phyloP scores from a whole-genome alignment of 2,797 vertebrate species.

The Schizothorax lantsangensis region DNA sequence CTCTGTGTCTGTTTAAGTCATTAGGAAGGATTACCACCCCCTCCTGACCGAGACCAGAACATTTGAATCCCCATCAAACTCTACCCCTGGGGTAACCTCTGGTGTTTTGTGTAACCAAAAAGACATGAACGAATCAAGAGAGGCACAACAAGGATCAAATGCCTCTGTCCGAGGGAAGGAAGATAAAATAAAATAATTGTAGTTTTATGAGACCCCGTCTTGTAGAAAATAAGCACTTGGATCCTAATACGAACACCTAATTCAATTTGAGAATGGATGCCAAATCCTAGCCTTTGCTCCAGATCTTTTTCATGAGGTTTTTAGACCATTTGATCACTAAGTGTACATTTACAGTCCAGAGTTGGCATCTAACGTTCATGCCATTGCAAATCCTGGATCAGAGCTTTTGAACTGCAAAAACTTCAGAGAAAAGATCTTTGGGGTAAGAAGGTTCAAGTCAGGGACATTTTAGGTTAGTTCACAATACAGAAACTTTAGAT shows the following conservation, averaged over 20 bases:
- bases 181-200: background rate
- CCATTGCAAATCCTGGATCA: slow-evolving; percentile 22
- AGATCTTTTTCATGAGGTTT: slow-evolving; percentile 28
- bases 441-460: background rate
- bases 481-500: background rate
- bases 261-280: background rate
- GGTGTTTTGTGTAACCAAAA: slow-evolving; percentile 38
- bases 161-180: background rate
- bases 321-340: background rate
- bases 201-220: background rate
- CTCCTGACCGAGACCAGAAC: background rate
- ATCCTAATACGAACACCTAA: slow-evolving; percentile 13
- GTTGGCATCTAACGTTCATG: slow-evolving; percentile 21
- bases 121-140: slow-evolving; percentile 30
- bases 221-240: background rate
- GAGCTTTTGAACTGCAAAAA: slow-evolving; percentile 14
- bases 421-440: background rate
- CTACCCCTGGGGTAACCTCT: slow-evolving; percentile 28
- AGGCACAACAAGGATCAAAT: slow-evolving; percentile 30
- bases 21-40: slow-evolving; percentile 36
- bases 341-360: background rate
- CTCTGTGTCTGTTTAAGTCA: slow-evolving; percentile 40
- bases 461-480: background rate
- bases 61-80: slow-evolving; percentile 27
- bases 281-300: slow-evolving; percentile 3